phyloP scores from a whole-genome alignment of 2,888 invertebrate genomes.

The Lasioglossum malachurum region DNA sequence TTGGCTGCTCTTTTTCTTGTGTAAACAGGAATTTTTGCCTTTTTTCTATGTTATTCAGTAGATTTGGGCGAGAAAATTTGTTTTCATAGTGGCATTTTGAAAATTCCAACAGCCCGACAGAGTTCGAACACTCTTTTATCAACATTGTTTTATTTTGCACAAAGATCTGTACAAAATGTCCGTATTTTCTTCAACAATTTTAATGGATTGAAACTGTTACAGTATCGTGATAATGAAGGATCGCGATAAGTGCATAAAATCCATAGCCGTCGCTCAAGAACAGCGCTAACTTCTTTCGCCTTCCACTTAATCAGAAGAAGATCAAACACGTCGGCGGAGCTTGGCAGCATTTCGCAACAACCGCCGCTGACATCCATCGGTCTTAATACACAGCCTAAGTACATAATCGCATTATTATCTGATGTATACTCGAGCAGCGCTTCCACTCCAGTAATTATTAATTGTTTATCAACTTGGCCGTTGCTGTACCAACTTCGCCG shows the following conservation, averaged over 20 bases:
- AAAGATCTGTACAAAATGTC: neutral
- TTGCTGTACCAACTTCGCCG: neutral
- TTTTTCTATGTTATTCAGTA: too few relatives aligned
- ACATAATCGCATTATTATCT: constrained; percentile 18
- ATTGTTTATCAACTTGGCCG: constrained; percentile 5
- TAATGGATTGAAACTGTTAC: too few relatives aligned
- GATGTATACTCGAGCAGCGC: neutral
- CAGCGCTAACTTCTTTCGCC: neutral
- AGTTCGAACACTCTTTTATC: too few relatives aligned
- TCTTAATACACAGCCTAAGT: neutral
- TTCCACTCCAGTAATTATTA: constrained; percentile 6
- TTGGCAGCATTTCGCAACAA: neutral
- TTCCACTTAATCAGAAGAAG: neutral
- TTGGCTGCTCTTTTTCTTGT: too few relatives aligned
- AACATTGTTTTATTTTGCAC: neutral
- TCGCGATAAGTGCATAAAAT: neutral
- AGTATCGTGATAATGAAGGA: too few relatives aligned
- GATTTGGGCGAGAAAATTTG: too few relatives aligned
- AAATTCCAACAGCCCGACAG: too few relatives aligned
- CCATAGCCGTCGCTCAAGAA: neutral
- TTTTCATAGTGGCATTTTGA: too few relatives aligned
- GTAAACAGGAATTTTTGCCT: too few relatives aligned
- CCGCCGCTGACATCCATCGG: constrained; percentile 1
- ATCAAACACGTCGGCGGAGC: neutral
- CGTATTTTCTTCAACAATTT: too few relatives aligned